Evolutionary conservation across 1,140 invertebrate genomes (phyloP).

Genomic region (Saccostrea echinata): DNA sequence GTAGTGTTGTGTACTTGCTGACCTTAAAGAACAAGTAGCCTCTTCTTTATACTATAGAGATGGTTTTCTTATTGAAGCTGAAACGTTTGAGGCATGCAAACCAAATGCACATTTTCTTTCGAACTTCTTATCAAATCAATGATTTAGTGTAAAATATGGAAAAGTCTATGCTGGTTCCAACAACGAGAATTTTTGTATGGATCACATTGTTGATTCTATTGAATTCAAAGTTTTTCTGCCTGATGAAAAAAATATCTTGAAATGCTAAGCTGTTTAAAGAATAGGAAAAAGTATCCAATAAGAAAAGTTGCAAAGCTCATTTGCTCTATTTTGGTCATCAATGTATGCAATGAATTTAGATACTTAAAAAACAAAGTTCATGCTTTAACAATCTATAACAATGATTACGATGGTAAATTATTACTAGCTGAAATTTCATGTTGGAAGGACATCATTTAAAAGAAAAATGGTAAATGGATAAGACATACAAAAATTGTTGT

Average conservation of each 20-base stretch:
- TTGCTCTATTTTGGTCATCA: too few relatives aligned
- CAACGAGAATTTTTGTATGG: neutral
- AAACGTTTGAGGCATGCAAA: neutral
- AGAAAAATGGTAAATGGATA: neutral
- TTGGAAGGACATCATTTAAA: constrained; percentile 43
- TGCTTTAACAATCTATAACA: neutral
- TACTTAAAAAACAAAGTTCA: constrained; percentile 43
- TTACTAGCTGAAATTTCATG: constrained; percentile 48
- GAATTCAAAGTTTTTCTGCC: neutral
- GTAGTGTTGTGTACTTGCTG: neutral
- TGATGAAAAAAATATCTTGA: neutral
- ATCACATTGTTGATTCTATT: neutral
- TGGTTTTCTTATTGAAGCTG: neutral
- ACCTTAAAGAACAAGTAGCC: neutral
- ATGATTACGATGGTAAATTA: neutral
- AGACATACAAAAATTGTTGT: neutral
- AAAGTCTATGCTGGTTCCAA: neutral
- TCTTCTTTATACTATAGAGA: neutral
- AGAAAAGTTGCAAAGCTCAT: too few relatives aligned
- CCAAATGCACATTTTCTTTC: neutral
- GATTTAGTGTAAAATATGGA: neutral
- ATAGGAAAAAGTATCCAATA: neutral
- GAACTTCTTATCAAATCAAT: neutral
- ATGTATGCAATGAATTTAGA: constrained; percentile 53
- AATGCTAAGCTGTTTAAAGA: neutral